Conservation (phyloP, 1,140 invertebrate species). For the Tachypleus tridentatus region DNA sequence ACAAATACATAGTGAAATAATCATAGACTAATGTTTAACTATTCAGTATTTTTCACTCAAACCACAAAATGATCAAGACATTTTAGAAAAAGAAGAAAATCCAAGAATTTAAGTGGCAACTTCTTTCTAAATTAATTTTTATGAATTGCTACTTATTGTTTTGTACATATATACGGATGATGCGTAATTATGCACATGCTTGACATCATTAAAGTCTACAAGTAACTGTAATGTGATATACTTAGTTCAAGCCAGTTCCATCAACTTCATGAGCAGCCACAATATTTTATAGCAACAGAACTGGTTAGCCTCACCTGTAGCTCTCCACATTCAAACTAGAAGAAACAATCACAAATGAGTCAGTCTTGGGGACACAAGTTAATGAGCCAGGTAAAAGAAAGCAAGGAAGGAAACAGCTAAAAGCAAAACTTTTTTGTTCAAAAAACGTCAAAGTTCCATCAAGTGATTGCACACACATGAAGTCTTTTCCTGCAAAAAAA, state of each 20-base stretch:
- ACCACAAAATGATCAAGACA: not conserved
- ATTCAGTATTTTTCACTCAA: too few relatives aligned
- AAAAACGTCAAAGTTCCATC: constrained; percentile 72
- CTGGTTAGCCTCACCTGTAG: constrained; percentile 57
- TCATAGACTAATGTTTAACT: too few relatives aligned
- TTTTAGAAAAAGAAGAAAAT: not conserved
- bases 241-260: too few relatives aligned
- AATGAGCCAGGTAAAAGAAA: constrained; percentile 65
- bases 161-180: too few relatives aligned
- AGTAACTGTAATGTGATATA: too few relatives aligned
- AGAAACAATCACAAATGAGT: constrained; percentile 62
- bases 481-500: constrained; percentile 47
- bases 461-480: constrained; percentile 71
- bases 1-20: too few relatives aligned
- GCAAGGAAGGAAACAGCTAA: constrained; percentile 55
- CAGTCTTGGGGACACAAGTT: constrained; percentile 57
- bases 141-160: too few relatives aligned
- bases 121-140: too few relatives aligned
- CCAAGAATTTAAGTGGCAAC: not conserved
- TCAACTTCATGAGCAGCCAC: too few relatives aligned
- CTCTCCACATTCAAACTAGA: constrained; percentile 60
- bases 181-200: too few relatives aligned
- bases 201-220: too few relatives aligned
- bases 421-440: constrained; percentile 74
- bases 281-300: not conserved